phyloP scores from a whole-genome alignment of 53 echinoderm and acorn worm species.

The Hippasteria phrygiana region DNA sequence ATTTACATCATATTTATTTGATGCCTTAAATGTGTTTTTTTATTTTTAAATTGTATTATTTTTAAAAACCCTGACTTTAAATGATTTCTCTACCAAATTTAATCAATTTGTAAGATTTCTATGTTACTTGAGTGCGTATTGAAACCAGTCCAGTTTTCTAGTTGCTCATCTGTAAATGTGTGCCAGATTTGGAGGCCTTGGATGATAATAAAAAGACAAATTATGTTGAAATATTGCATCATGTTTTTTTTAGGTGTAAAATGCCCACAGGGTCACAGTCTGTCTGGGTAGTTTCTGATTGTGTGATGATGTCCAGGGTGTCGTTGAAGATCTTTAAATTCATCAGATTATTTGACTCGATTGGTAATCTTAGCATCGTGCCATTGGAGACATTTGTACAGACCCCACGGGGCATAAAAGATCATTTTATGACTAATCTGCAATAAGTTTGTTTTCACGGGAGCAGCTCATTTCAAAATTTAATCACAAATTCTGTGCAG shows the following conservation, averaged over 20 bases:
- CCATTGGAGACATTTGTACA: not conserved
- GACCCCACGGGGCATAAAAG: too few species aligned
- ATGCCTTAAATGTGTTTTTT: too few species aligned
- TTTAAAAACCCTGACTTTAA: not conserved
- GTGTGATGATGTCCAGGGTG: too few species aligned
- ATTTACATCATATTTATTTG: too few species aligned
- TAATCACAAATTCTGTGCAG: too few species aligned
- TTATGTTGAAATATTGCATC: not conserved
- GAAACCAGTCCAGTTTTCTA: not conserved
- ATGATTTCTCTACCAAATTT: not conserved
- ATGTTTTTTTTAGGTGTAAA: not conserved
- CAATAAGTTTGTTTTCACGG: too few species aligned
- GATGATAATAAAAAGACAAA: not conserved
- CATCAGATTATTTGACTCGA: too few species aligned
- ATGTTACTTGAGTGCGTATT: not conserved
- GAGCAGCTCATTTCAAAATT: too few species aligned
- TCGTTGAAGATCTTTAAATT: too few species aligned
- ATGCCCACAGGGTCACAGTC: not conserved
- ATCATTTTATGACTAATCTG: too few species aligned
- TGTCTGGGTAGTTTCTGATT: too few species aligned
- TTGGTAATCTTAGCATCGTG: not conserved
- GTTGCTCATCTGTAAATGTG: conserved; percentile 6
- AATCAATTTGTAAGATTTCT: not conserved
- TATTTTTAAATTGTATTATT: not conserved
- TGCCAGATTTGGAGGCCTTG: conserved; percentile 9